Base-by-base conservation (phyloP, 2,888 invertebrate genomes). In the Ariolimax columbianus region DNA sequence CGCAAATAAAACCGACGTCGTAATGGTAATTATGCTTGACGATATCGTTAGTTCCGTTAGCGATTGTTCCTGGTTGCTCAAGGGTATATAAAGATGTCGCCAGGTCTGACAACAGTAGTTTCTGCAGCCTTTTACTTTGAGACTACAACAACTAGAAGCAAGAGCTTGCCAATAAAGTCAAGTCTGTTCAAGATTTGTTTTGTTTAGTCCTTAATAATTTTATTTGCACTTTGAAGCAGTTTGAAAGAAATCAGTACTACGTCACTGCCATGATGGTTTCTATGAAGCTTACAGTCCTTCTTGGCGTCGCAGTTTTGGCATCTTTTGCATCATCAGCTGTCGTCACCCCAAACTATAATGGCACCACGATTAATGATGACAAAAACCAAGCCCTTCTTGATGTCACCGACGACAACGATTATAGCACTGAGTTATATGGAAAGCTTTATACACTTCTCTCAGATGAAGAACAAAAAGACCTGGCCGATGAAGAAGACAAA, bases 401-500 rank as follows among this genome's bases (percentile, higher is more conserved):
- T 43, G 2, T 55, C 11, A 59, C 30, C 30, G 66, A 47, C 23
- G 81, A 51, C 33, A 73, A 79, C 17, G 81, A 77, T 36, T 70
- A 59, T 9, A 38, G 51, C 3, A 47, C 68, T 3, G 63, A 33
- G 38, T 51, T 80, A 23, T 68, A 80, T 7, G 83, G 83, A 30
- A 68, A 83, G 33, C 66, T 80, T 19, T 0, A 83, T 6, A 55
- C 75, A 6, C 30, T 66, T 30, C 79, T 86, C 47, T 63, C 70
- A 47, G 66, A 82, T 14, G 79, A 83, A 19, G 86, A 79, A 40
- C 40, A 68, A n/a, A 17, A 75, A 11, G 30, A 68, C 66, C 66
- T 79, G 30, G 55, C 83, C 14, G 75, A 73, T 26, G 63, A 82
- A 9, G 86, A 83, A n/a, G 86, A 86, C n/a, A 43, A 68, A 9